A percentile compares a stretch with the other conserved stretches of the same genome.
Conservation (phyloP, 53 echinoderm and acorn worm genomes). For the Temnopleurus reevesii region DNA sequence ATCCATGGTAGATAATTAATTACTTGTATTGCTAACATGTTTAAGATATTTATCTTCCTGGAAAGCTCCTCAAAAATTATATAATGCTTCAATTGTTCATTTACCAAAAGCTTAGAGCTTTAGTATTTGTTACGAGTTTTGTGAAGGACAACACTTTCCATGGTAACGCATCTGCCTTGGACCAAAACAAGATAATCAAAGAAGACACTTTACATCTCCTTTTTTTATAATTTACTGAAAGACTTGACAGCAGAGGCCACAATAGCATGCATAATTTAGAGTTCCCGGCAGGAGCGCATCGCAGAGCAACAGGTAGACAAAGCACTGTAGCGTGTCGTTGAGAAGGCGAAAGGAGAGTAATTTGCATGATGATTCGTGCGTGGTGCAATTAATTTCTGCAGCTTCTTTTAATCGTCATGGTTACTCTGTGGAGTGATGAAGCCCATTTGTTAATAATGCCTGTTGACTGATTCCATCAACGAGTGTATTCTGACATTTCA, state of each 20-base stretch:
- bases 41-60: too few relatives aligned
- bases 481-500: background rate
- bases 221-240: too few relatives aligned
- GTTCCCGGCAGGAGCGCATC: background rate
- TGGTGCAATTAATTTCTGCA: conserved; percentile 49
- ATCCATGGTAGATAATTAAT: too few relatives aligned
- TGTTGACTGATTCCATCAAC: background rate
- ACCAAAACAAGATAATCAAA: too few relatives aligned
- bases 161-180: too few relatives aligned
- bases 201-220: too few relatives aligned
- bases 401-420: conserved; percentile 50
- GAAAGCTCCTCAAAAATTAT: too few relatives aligned
- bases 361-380: conserved; percentile 35
- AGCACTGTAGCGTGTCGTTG: background rate
- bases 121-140: too few relatives aligned
- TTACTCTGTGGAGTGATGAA: background rate
- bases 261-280: conserved; percentile 11
- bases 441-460: conserved; percentile 27
- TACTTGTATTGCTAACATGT: too few relatives aligned
- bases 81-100: too few relatives aligned
- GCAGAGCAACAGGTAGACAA: background rate
- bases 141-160: too few relatives aligned
- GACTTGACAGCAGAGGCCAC: background rate
- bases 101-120: too few relatives aligned
- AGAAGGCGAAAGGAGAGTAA: background rate